Percentiles rank a stretch among this genome's conserved stretches.
These are phyloP conservation scores for Platichthys stellatus DNA, from an alignment of 2,113 vertebrate genomes.

Conservation along the genomic window DNA sequence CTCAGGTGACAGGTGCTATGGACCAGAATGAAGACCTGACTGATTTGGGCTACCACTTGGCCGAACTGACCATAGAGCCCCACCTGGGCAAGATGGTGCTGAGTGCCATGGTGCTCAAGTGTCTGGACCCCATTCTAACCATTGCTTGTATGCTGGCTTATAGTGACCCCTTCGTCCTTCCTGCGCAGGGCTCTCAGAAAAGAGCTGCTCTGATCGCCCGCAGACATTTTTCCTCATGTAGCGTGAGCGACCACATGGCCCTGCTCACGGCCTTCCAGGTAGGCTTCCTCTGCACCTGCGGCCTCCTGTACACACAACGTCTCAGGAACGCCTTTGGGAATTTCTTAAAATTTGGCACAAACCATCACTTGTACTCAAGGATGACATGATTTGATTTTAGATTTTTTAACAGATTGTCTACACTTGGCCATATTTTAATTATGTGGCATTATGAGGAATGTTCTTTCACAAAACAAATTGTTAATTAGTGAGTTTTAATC, in stretches of 20 bases:
- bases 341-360: too few species aligned
- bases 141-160: constrained; percentile 94
- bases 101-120: constrained; percentile 91
- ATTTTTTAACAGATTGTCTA: too few species aligned
- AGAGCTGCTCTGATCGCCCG: constrained; percentile 88
- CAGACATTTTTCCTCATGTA: constrained; percentile 87
- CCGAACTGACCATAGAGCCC: constrained; percentile 93
- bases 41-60: constrained; percentile 92
- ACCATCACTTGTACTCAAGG: too few species aligned
- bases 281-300: not conserved
- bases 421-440: too few species aligned
- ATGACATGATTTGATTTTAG: too few species aligned
- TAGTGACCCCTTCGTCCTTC: constrained; percentile 92
- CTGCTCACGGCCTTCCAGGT: constrained; percentile 97
- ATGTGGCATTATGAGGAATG: too few species aligned
- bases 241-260: constrained; percentile 97
- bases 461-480: too few species aligned
- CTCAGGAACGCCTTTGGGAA: too few species aligned
- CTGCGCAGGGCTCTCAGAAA: constrained; percentile 88
- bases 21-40: constrained; percentile 93
- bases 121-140: constrained; percentile 95
- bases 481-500: too few species aligned
- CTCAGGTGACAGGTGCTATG: constrained; percentile 94
- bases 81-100: constrained; percentile 98
- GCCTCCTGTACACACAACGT: too few species aligned